Base-by-base conservation (phyloP, 2,113 vertebrate species). In the Phrynosoma platyrhinos region DNA sequence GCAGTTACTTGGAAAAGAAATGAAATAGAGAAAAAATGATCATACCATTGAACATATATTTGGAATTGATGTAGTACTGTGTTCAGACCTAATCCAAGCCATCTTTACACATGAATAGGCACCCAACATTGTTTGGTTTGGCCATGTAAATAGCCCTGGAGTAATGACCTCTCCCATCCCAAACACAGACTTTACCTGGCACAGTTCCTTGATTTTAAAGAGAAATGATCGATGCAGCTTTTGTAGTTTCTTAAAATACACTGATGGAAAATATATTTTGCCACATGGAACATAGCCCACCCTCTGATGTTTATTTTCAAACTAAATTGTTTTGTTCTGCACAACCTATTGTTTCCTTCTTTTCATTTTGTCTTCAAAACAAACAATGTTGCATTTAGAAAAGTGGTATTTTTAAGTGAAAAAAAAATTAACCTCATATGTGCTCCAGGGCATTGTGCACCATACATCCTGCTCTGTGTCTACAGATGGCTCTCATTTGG, bases 321-420 rank as follows among this genome's bases (percentile, higher is more conserved):
- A 91, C 42, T 88, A 89, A 90, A 93, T 93, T 94, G 27, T 92
- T 96, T 95, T 94, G 87, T 86, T 96, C 92, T 94, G 78, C 18
- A 83, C 81, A 94, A 85, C 36, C 77, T 84, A 89, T 93, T 96
- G 89, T 95, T 95, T 85, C 83, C 72, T 90, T 92, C 77, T 82
- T 95, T 94, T 92, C n/a, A 4, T 90, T 71, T 94, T 95, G 30
- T 95, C 89, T 95, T 95, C 91, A 91, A 96, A 94, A 93, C 88
- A 95, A 94, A 93, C 79, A 95, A 79, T 83, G 83, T 36, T 87
- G 68, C 42, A 83, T 92, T 94, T 91, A 91, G 90, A 91, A 82
- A 93, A 94, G 55, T 87, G 68, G 66, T 90, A 90, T 94, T 96
- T 96, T 95, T 94, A 85, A 91, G 27, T 72, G 86, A n/a, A 68